Conservation (phyloP, 2,113 vertebrate species). For the Triplophysa dalaica region DNA sequence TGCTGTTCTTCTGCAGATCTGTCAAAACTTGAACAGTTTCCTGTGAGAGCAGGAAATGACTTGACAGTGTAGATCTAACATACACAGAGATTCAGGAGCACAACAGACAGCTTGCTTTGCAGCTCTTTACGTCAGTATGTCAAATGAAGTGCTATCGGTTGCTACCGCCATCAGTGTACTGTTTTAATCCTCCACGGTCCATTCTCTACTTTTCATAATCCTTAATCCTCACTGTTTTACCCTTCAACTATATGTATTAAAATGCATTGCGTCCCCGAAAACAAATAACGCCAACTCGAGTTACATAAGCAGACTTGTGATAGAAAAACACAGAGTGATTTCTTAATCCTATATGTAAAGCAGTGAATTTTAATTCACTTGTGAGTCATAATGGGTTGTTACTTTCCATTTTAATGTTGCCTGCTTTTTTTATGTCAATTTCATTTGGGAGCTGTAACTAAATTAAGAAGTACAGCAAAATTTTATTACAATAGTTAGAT, state of each 20-base stretch:
- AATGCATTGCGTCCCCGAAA: not conserved
- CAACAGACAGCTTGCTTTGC: not conserved
- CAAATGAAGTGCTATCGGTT: not conserved
- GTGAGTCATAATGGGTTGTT: not conserved
- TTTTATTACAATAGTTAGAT: too few relatives aligned
- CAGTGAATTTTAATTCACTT: not conserved
- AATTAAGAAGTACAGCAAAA: too few relatives aligned
- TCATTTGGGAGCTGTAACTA: too few relatives aligned
- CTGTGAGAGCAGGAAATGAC: not conserved
- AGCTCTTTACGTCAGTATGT: not conserved
- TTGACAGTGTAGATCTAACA: not conserved
- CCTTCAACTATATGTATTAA: not conserved
- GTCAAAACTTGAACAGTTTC: not conserved
- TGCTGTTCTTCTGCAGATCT: not conserved
- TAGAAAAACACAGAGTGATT: not conserved
- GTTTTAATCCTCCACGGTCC: not conserved
- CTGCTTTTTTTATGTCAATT: too few relatives aligned
- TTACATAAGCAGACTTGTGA: slow-evolving; percentile 2
- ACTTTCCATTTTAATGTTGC: too few relatives aligned
- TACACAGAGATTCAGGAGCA: not conserved
- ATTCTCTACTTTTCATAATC: slow-evolving; percentile 7
- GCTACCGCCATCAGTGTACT: not conserved
- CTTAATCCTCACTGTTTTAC: slow-evolving; percentile 13
- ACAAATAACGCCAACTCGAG: slow-evolving; percentile 8
- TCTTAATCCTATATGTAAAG: slow-evolving; percentile 21